These are phyloP conservation scores for Leptarthrus brevirostris DNA, from an alignment of 2,888 invertebrate genomes.

Conservation along the genomic window DNA sequence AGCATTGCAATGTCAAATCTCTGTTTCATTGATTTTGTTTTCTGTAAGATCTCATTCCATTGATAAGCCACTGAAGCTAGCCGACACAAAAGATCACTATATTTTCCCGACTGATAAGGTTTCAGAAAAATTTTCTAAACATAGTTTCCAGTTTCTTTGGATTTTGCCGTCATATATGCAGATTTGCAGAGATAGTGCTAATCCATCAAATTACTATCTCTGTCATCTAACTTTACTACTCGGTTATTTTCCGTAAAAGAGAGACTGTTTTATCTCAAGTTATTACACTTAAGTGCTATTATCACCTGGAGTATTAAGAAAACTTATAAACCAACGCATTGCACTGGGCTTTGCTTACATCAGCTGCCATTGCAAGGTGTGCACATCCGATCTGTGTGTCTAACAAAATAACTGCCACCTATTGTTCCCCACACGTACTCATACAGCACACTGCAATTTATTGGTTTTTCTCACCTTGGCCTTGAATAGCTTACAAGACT, in stretches of 20 bases:
- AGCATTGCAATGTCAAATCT: slow-evolving; percentile 9
- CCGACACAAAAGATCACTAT: no score
- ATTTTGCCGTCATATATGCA: no score
- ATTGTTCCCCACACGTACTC: slow-evolving; percentile 16
- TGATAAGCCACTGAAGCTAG: neutral
- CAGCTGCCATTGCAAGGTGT: neutral
- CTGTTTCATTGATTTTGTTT: no score
- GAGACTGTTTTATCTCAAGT: neutral
- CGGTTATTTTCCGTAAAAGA: no score
- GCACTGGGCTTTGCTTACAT: neutral
- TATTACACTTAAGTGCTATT: slow-evolving; percentile 4
- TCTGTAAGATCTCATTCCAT: neutral
- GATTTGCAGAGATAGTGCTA: no score
- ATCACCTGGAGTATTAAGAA: slow-evolving; percentile 5
- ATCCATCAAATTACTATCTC: no score
- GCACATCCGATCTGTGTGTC: neutral
- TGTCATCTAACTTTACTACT: no score
- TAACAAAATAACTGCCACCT: neutral
- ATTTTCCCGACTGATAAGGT: no score
- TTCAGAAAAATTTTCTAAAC: neutral
- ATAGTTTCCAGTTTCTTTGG: no score
- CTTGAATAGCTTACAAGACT: slow-evolving; percentile 23
- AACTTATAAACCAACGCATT: neutral
- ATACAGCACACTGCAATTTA: slow-evolving; percentile 1
- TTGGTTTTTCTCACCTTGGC: slow-evolving; percentile 31